Base-by-base conservation (phyloP, 2,113 vertebrate genomes). In the Epinephelus cyanopodus region DNA sequence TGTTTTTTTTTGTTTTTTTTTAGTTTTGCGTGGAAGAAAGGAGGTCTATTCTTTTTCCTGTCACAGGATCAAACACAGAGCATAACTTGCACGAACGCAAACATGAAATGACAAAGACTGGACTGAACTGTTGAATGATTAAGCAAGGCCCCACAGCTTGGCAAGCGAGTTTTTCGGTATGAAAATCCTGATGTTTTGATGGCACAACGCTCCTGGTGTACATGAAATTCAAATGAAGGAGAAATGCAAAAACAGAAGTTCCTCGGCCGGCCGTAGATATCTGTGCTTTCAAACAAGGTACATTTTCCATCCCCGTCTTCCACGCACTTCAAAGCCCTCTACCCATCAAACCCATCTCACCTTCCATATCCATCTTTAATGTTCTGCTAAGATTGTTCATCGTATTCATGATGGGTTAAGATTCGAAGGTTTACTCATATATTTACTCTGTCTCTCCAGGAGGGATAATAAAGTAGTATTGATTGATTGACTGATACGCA, bases 401-500 rank as follows among this genome's bases (percentile, higher is more conserved):
- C 66, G 25, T 63, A 80, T 86, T 87, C 71, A 89, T 75, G 80
- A 88, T 82, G 74, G 81, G 58, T 63, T 80, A n/a, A 82, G 82
- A 88, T 90, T 84, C 85, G 82, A 88, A 77, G 91, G 71, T 91
- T 87, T 90, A 87, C 86, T 90, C 83, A 87, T 82, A 82, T 87
- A 91, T 91, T 92, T 77, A 77, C 78, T 84, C 65, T 68, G 74
- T 85, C 85, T 84, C 77, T 84, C 64, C 47, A 67, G 84, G 60
- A 88, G 74, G 64, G 58, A 88, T 87, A 90, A 90, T 93, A 90
- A 92, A 92, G 77, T 57, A 77, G 68, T 93, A 93, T 94, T 94
- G 93, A 94, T 91, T 91, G 92, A 92, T 90, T 88, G 91, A 92
- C 88, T 90, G 87, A 90, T 86, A 79, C 23, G 56, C 87, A 87